These are phyloP conservation scores for Conus betulinus DNA, from an alignment of 1,140 invertebrate genomes.

Conservation along the genomic window DNA sequence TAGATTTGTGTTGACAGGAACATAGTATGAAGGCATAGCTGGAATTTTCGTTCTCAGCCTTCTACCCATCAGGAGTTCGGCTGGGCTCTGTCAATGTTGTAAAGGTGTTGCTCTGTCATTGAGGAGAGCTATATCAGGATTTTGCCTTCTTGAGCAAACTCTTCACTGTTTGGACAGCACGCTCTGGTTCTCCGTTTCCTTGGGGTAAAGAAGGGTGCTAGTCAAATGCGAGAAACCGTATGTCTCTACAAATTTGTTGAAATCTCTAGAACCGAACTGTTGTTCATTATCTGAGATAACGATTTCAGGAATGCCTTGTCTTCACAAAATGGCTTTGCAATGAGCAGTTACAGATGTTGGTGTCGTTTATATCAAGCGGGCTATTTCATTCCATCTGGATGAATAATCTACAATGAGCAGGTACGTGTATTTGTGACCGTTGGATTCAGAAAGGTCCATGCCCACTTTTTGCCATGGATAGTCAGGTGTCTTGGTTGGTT, in stretches of 20 bases:
- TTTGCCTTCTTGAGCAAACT: conserved; percentile 42
- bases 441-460: background rate
- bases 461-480: background rate
- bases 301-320: conserved; percentile 5
- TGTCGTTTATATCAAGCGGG: background rate
- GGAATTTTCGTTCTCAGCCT: conserved; percentile 40
- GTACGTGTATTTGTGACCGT: background rate
- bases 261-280: background rate
- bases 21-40: background rate
- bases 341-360: background rate
- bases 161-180: conserved; percentile 55
- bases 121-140: conserved; percentile 47
- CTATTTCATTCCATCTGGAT: background rate
- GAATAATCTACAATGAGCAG: background rate
- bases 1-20: conserved; percentile 2
- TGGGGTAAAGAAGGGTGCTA: conserved; percentile 48
- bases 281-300: background rate
- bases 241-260: conserved; percentile 38
- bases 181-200: conserved; percentile 49
- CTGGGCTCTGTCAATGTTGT: conserved; percentile 36
- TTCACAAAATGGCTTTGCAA: background rate
- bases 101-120: conserved; percentile 41
- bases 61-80: conserved; percentile 49
- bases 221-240: conserved; percentile 55
- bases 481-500: background rate